A percentile compares a stretch with the other conserved stretches of the same genome.
phyloP scores from a whole-genome alignment of 2,888 invertebrate species.

The Odontothrips loti region DNA sequence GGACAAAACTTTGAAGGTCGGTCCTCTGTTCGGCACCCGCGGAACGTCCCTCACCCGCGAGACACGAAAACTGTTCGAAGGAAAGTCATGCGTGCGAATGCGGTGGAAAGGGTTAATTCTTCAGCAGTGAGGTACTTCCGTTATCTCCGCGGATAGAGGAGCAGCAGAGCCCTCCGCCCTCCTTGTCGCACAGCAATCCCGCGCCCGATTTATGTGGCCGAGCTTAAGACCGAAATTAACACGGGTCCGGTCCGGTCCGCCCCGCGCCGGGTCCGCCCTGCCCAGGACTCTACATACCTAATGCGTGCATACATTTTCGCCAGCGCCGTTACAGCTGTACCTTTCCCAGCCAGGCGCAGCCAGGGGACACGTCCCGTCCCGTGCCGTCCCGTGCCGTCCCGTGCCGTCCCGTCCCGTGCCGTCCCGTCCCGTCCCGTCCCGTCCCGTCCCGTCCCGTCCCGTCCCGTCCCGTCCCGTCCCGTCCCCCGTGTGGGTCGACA shows the following conservation, averaged over 20 bases:
- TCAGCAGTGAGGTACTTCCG: too few species aligned
- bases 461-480: background rate
- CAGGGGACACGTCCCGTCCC: background rate
- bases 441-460: background rate
- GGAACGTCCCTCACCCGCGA: too few species aligned
- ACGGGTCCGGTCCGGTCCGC: background rate
- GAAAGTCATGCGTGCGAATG: too few species aligned
- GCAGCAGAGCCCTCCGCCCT: background rate
- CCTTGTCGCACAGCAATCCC: background rate
- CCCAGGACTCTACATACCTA: background rate
- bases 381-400: background rate
- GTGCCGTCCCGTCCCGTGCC: too few species aligned
- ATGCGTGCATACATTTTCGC: background rate
- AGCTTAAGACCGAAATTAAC: slow-evolving; percentile 11
- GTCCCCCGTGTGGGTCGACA: background rate
- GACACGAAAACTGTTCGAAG: too few species aligned
- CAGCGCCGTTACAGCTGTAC: slow-evolving; percentile 3
- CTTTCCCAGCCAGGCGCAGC: background rate
- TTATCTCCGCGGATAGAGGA: too few species aligned
- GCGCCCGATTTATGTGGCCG: background rate
- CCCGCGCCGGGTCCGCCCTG: too few species aligned
- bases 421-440: background rate
- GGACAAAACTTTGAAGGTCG: too few species aligned
- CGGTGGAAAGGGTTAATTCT: too few species aligned
- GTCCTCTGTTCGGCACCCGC: too few species aligned